Conservation (phyloP, 2,888 invertebrate species). For the Drosophila paranaensis region DNA sequence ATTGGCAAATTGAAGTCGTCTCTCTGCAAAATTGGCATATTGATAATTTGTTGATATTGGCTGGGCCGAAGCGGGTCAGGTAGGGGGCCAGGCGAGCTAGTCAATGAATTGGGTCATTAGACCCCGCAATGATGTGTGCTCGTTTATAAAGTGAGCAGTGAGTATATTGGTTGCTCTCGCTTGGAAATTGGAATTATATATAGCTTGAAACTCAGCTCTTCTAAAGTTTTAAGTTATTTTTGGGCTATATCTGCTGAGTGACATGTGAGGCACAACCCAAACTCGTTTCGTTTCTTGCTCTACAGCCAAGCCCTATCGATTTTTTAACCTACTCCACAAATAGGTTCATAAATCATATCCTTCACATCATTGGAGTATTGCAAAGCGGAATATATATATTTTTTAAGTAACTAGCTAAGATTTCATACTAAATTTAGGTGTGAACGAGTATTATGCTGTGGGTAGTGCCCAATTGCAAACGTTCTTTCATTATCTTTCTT, state of each 20-base stretch:
- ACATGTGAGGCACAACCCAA: too few species aligned
- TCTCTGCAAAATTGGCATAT: slow-evolving; percentile 27
- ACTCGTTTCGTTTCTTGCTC: too few species aligned
- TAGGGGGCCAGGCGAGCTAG: not conserved
- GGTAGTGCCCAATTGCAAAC: not conserved
- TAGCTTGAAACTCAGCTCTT: not conserved
- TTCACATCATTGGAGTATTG: not conserved
- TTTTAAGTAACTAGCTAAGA: not conserved
- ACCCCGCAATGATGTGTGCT: slow-evolving; percentile 20
- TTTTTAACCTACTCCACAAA: not conserved
- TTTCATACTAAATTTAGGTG: not conserved
- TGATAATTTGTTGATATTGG: slow-evolving; percentile 28
- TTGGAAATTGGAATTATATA: not conserved
- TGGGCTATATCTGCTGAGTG: too few species aligned
- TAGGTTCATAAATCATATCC: not conserved
- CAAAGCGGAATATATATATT: not conserved
- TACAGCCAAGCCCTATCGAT: not conserved
- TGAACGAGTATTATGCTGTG: not conserved
- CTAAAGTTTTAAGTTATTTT: too few species aligned
- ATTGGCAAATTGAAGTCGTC: slow-evolving; percentile 62
- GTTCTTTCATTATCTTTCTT: slow-evolving; percentile 5
- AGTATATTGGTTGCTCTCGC: not conserved
- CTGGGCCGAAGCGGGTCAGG: not conserved
- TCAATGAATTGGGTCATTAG: slow-evolving; percentile 54
- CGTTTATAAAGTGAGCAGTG: not conserved